phyloP scores from a whole-genome alignment of 2,797 vertebrate species.

The Sciurus carolinensis region DNA sequence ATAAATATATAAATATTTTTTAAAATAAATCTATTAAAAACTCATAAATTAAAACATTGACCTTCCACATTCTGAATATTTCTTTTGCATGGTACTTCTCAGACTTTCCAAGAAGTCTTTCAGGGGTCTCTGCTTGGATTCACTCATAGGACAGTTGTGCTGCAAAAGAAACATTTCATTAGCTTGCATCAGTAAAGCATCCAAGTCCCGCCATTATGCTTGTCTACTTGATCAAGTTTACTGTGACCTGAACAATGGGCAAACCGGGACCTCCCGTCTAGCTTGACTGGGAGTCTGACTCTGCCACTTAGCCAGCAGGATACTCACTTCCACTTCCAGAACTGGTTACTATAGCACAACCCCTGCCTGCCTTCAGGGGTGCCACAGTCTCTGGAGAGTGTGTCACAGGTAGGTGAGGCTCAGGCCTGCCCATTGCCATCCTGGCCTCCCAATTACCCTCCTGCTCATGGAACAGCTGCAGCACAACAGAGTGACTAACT shows the following conservation, averaged over 20 bases:
- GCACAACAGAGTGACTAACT: accelerated
- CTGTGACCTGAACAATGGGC: neutral
- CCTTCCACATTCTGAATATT: neutral
- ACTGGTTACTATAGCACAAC: neutral
- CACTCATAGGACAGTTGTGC: constrained; percentile 55
- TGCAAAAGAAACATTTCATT: constrained; percentile 60
- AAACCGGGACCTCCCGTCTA: neutral
- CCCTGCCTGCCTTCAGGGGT: neutral
- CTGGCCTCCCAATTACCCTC: neutral
- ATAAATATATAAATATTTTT: constrained; percentile 89
- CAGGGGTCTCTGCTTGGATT: constrained; percentile 68
- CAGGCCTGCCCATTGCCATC: neutral
- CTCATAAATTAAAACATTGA: constrained; percentile 78
- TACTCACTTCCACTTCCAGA: neutral
- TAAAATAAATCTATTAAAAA: constrained; percentile 79
- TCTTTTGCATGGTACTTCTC: constrained; percentile 4
- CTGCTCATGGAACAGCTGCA: neutral
- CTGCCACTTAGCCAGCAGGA: neutral
- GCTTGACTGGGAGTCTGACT: neutral
- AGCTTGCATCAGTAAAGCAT: neutral
- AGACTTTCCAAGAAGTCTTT: constrained; percentile 74
- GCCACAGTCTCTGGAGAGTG: neutral
- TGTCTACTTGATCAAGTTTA: neutral
- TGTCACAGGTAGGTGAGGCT: neutral
- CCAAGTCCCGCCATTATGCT: neutral